Conservation (phyloP, 1,140 invertebrate genomes). For the Drosophila mauritiana region DNA sequence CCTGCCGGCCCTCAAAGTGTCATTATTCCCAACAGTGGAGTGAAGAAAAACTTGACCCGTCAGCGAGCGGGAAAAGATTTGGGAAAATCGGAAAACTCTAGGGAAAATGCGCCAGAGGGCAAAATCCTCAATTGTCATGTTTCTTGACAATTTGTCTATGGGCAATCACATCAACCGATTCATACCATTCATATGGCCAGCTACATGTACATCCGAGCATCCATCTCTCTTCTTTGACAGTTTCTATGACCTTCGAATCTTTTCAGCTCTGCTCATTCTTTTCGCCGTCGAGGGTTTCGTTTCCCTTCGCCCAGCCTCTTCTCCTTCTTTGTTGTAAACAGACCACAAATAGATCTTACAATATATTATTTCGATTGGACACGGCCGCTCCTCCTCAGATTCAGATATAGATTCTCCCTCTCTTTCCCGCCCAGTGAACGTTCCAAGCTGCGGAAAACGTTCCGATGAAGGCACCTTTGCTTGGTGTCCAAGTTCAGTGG, state of each 20-base stretch:
- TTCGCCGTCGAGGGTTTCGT: slow-evolving; percentile 20
- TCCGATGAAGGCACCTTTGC: slow-evolving; percentile 17
- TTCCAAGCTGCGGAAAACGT: slow-evolving; percentile 35
- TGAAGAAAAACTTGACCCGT: slow-evolving; percentile 41
- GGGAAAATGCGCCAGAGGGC: slow-evolving; percentile 23
- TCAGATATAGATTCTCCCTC: background rate
- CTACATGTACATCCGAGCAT: slow-evolving; percentile 22
- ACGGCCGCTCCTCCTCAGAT: slow-evolving; percentile 33
- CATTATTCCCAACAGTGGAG: slow-evolving; percentile 53
- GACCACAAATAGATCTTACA: slow-evolving; percentile 58
- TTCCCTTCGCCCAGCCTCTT: slow-evolving; percentile 5
- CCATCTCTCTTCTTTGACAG: slow-evolving; percentile 48
- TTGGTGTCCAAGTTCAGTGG: slow-evolving; percentile 44
- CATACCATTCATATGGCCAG: slow-evolving; percentile 39
- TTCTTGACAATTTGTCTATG: slow-evolving; percentile 68
- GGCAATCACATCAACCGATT: slow-evolving; percentile 61
- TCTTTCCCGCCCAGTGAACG: slow-evolving; percentile 2
- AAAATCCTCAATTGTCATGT: slow-evolving; percentile 52
- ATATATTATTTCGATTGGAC: slow-evolving; percentile 59
- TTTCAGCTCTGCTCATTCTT: slow-evolving; percentile 29
- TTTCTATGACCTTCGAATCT: slow-evolving; percentile 65
- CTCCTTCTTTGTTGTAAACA: slow-evolving; percentile 43
- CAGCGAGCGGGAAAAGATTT: background rate
- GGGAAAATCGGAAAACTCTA: slow-evolving; percentile 12
- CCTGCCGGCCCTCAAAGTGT: slow-evolving; percentile 41